A percentile compares a stretch with the other conserved stretches of the same genome.
These are phyloP conservation scores for Priocnemis perturbator DNA, from an alignment of 2,888 invertebrate species.

Conservation along the genomic window DNA sequence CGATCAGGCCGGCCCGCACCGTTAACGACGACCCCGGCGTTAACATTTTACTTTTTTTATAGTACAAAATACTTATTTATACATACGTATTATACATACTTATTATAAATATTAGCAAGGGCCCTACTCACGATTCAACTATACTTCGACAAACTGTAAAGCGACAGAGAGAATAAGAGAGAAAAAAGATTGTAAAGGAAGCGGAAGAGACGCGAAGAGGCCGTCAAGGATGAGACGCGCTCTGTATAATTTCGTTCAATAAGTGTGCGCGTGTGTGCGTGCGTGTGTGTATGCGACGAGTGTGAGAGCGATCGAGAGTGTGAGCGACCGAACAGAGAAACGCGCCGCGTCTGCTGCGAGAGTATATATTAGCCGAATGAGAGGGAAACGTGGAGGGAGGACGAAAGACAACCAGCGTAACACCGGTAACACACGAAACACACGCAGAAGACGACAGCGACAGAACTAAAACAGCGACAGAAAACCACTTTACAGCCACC, in stretches of 20 bases:
- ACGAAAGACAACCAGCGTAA: constrained; percentile 1
- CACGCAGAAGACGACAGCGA: constrained; percentile 25
- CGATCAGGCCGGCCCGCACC: constrained; percentile 44
- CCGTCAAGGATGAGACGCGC: constrained; percentile 14
- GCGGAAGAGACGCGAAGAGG: constrained; percentile 27
- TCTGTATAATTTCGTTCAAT: constrained; percentile 46
- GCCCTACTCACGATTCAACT: constrained; percentile 74
- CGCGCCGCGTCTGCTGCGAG: constrained; percentile 3
- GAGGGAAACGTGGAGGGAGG: not conserved
- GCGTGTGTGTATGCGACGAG: constrained; percentile 4
- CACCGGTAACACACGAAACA: constrained; percentile 28
- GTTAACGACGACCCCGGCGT: constrained; percentile 44
- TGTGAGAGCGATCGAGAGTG: too few relatives aligned
- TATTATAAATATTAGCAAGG: constrained; percentile 68
- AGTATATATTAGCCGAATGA: not conserved
- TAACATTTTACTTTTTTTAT: constrained; percentile 70
- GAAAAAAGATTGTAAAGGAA: constrained; percentile 27
- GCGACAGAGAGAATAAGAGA: constrained; percentile 33
- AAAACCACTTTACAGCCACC: not conserved
- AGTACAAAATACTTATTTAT: constrained; percentile 73
- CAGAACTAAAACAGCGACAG: constrained; percentile 14
- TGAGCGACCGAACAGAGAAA: not conserved
- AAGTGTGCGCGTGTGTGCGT: constrained; percentile 29
- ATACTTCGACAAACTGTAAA: constrained; percentile 49
- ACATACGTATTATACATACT: constrained; percentile 62